Evolutionary conservation across 2,888 invertebrate genomes (phyloP), one percentile per base, ranked within the genome.

Genomic region (Unio pictorum): DNA sequence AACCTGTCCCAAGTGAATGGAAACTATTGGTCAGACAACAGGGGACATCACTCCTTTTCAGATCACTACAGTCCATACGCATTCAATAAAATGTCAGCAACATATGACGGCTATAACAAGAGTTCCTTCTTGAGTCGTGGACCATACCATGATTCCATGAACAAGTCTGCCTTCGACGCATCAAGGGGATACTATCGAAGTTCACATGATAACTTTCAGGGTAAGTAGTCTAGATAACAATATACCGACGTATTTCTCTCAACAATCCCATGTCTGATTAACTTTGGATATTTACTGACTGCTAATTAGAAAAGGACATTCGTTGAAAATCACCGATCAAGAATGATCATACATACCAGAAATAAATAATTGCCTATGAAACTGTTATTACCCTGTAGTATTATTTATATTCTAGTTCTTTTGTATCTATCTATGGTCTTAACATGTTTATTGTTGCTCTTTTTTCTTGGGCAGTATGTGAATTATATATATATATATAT

Each of bases 131-230:
- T 84, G 55, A 71, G 83, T 45, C 73, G 75, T 55, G 68, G 73
- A 45, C 65, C 78, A 6, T 83, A 85, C 61, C 81, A 81, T 56
- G 84, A 85, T 11, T 69, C 75, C 3, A 71, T 84, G 15, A 78
- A 69, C 64, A 74, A 82, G 64, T 74, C 80, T 30, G 72, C 82
- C 1, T 83, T 84, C 65, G 85, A 85, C 64, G 56, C 78, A n/a
- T 69, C 77, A 5, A 72, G 83, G 62, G 26, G 78, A 18, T 83
- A 81, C 63, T 84, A 83, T 62, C 67, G 81, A 61, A 68, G 79
- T n/a, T 60, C 80, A 11, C 81, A 79, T 66, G 85, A 85, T 30
- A 81, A 79, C 68, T 70, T 82, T n/a, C 84, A 84, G 73, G 84
- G 84, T 84, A 71, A 55, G 28, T 11, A 26, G 11, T 61, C 23